These are phyloP conservation scores for Catharus minimus DNA, from an alignment of 2,113 vertebrate genomes.

Conservation along the genomic window DNA sequence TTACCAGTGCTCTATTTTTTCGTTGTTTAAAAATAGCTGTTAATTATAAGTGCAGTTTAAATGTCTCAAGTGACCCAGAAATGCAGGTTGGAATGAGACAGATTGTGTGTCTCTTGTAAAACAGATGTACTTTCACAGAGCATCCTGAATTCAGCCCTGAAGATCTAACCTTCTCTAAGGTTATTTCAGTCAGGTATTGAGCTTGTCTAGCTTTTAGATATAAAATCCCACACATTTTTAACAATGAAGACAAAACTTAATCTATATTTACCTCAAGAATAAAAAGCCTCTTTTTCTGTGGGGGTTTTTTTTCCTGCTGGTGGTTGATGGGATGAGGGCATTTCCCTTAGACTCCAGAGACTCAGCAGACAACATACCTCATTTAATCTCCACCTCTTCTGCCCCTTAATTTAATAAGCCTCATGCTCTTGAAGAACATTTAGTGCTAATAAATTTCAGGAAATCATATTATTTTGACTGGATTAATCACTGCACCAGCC, in stretches of 20 bases:
- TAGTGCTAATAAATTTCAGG: constrained; percentile 20
- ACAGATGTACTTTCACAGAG: constrained; percentile 82
- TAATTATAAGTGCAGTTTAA: constrained; percentile 99
- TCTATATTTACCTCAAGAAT: constrained; percentile 48
- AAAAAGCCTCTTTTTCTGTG: constrained; percentile 39
- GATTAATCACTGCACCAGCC: constrained; percentile 1
- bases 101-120: constrained; percentile 90
- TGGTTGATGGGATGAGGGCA: constrained; percentile 31
- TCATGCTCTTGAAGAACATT: constrained; percentile 32
- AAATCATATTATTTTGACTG: constrained; percentile 1
- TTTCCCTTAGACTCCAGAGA: constrained; percentile 21
- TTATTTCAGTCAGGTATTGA: constrained; percentile 76
- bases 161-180: constrained; percentile 68
- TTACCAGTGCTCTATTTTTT: constrained; percentile 99
- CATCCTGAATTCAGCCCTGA: constrained; percentile 70
- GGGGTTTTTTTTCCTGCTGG: constrained; percentile 27
- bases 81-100: constrained; percentile 97
- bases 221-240: constrained; percentile 61
- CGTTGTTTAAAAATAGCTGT: constrained; percentile 99
- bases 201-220: constrained; percentile 58
- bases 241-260: constrained; percentile 50
- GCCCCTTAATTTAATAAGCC: constrained; percentile 9
- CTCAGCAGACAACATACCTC: not conserved
- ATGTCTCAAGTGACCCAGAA: constrained; percentile 99
- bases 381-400: constrained; percentile 42